These are phyloP conservation scores for Hermaeophaga mercurialis DNA, from an alignment of 2,888 invertebrate species.

Conservation along the genomic window DNA sequence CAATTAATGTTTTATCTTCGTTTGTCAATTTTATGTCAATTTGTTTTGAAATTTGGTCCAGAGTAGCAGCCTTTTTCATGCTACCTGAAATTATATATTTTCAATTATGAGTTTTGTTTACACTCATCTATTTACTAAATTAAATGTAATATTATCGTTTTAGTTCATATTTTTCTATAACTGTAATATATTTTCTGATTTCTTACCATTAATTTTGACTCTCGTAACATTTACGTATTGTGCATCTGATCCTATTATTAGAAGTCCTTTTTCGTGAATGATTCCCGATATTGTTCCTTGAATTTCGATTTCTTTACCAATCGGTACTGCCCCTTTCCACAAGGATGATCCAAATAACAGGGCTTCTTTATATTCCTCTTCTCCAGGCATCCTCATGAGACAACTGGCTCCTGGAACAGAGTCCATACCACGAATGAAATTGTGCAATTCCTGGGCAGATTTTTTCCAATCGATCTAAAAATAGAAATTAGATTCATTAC, in stretches of 20 bases:
- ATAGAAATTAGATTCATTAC: background rate
- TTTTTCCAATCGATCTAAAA: constrained; percentile 73
- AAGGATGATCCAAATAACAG: constrained; percentile 81
- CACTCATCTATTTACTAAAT: background rate
- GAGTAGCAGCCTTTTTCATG: constrained; percentile 81
- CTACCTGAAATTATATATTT: constrained; percentile 60
- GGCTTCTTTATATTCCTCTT: constrained; percentile 66
- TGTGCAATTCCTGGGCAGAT: constrained; percentile 77
- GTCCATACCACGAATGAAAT: constrained; percentile 92
- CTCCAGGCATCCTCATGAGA: constrained; percentile 47
- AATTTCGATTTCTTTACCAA: constrained; percentile 65
- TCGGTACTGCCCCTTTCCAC: constrained; percentile 65
- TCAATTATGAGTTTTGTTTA: background rate
- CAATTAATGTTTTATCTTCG: constrained; percentile 74
- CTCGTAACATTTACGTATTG: constrained; percentile 65
- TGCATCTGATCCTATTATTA: constrained; percentile 83
- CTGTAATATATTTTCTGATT: too few species aligned
- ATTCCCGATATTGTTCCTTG: constrained; percentile 69
- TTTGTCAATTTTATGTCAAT: constrained; percentile 68
- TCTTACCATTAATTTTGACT: constrained; percentile 51
- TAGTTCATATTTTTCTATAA: too few species aligned
- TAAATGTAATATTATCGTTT: too few species aligned
- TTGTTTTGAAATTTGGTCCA: constrained; percentile 68
- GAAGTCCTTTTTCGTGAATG: constrained; percentile 78
- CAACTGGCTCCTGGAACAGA: constrained; percentile 91